These are phyloP conservation scores for Xiphophorus birchmanni DNA, from an alignment of 2,797 vertebrate species.

Conservation along the genomic window DNA sequence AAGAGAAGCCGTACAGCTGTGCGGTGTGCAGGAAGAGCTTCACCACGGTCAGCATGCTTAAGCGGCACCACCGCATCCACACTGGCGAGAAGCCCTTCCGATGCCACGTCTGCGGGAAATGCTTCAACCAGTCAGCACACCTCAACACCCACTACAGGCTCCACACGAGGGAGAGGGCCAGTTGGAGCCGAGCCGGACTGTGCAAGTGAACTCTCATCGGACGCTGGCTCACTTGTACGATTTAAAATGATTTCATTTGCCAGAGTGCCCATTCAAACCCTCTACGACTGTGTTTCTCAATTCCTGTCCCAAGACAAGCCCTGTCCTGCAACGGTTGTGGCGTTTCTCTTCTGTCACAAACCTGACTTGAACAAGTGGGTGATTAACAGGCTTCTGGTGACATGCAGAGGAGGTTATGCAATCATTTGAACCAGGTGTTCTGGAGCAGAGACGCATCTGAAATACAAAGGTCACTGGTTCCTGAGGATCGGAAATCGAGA, in stretches of 20 bases:
- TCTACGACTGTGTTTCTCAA: neutral
- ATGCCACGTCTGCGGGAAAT: conserved; percentile 76
- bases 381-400: no score
- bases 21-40: conserved; percentile 75
- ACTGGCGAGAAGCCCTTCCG: conserved; percentile 76
- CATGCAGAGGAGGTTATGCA: no score
- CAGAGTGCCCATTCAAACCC: neutral
- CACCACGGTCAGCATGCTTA: conserved; percentile 77
- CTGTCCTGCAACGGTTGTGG: no score
- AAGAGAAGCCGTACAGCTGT: conserved; percentile 77
- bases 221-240: neutral
- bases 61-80: conserved; percentile 78
- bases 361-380: no score
- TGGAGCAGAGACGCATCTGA: no score
- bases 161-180: conserved; percentile 65
- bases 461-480: no score
- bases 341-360: no score
- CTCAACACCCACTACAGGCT: conserved; percentile 79
- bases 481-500: no score
- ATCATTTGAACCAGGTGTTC: no score
- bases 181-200: conserved; percentile 44
- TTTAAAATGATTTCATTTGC: neutral
- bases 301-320: no score
- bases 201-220: neutral
- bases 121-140: conserved; percentile 78